These are phyloP conservation scores for Diarsia brunnea DNA, from an alignment of 2,888 invertebrate genomes.

Conservation along the genomic window DNA sequence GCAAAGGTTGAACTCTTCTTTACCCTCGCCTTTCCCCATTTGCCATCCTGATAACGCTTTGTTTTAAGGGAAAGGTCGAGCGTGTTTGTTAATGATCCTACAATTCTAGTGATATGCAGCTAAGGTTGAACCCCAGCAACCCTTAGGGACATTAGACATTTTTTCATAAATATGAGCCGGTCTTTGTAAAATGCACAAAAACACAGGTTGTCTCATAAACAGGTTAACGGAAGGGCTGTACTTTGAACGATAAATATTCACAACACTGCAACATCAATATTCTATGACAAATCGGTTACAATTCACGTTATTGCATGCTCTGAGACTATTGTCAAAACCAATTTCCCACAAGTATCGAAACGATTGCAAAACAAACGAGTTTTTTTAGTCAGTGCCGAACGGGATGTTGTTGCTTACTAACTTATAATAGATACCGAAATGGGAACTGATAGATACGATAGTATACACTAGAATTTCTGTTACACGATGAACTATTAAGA, in stretches of 20 bases:
- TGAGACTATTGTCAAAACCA: constrained; percentile 59
- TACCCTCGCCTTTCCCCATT: background rate
- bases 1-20: constrained; percentile 3
- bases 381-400: constrained; percentile 62
- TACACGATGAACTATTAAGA: constrained; percentile 66
- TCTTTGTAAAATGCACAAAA: background rate
- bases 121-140: constrained; percentile 3
- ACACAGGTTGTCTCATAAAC: constrained; percentile 9
- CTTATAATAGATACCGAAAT: constrained; percentile 57
- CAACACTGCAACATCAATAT: constrained; percentile 54
- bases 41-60: background rate
- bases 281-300: constrained; percentile 49
- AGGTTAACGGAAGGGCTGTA: constrained; percentile 34
- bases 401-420: constrained; percentile 62
- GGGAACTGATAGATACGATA: constrained; percentile 55
- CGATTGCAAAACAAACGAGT: constrained; percentile 68
- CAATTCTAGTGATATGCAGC: constrained; percentile 23
- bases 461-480: constrained; percentile 57
- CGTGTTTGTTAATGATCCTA: constrained; percentile 13
- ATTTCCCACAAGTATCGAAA: constrained; percentile 70
- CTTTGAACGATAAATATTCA: constrained; percentile 42
- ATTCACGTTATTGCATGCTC: constrained; percentile 57
- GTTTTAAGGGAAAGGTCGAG: constrained; percentile 12
- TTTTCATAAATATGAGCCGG: background rate
- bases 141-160: constrained; percentile 14